Conservation (phyloP, 37 sponge, comb jelly and placozoan genomes). For the Diacarnus erythraeanus region DNA sequence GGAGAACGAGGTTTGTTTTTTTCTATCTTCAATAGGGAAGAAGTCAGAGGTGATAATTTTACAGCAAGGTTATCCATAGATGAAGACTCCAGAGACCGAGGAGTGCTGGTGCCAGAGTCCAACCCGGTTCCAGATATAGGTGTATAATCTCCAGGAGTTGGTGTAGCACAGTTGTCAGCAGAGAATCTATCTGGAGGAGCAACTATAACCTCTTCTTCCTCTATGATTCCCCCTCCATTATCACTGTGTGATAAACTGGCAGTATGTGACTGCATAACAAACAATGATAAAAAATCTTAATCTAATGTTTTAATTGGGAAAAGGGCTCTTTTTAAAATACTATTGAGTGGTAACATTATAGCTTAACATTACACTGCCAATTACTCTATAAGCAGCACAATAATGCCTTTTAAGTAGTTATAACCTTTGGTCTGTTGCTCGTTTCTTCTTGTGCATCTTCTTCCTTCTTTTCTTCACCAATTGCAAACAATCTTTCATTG, state of each 20-base stretch:
- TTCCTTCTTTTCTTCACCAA: not conserved
- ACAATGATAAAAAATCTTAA: not conserved
- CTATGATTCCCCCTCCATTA: not conserved
- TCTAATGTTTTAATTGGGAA: too few relatives aligned
- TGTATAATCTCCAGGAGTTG: conserved; percentile 20
- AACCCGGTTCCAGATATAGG: not conserved
- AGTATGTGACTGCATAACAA: not conserved
- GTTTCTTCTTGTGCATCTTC: not conserved
- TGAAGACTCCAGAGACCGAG: conserved; percentile 11
- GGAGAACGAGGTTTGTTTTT: not conserved
- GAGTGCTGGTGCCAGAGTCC: conserved; percentile 21
- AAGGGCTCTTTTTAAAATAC: too few relatives aligned
- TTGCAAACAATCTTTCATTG: not conserved
- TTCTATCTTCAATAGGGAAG: not conserved
- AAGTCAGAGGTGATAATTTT: not conserved
- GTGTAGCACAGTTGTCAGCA: conserved; percentile 36
- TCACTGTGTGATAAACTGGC: not conserved
- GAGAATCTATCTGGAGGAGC: conserved; percentile 32
- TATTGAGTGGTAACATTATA: too few relatives aligned
- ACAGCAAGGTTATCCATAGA: not conserved
- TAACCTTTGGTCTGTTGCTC: too few relatives aligned
- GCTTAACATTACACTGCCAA: not conserved
- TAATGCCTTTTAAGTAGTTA: not conserved
- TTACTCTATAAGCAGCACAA: too few relatives aligned
- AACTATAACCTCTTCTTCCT: conserved; percentile 5